phyloP scores from a whole-genome alignment of 2,797 vertebrate species.

The Atherinosoma microstoma region DNA sequence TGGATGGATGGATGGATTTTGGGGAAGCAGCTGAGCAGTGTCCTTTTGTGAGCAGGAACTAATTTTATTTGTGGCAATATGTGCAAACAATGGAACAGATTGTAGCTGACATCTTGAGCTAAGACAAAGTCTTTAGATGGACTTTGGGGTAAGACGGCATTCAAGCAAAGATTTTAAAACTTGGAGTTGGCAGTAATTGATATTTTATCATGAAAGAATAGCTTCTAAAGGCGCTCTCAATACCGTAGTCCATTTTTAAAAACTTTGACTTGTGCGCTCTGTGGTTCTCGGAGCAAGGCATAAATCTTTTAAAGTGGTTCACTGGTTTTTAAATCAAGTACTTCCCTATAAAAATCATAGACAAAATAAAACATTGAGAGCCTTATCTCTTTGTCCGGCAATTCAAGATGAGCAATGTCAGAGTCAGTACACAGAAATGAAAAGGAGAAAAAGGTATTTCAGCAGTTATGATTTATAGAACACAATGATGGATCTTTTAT shows the following conservation, averaged over 20 bases:
- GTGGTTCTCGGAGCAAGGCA: background rate
- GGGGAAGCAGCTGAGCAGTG: background rate
- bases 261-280: background rate
- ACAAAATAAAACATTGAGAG: background rate
- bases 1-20: no score
- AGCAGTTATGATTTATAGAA: background rate
- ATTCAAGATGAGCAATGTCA: background rate
- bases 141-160: background rate
- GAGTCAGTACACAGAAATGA: background rate
- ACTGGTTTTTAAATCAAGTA: background rate
- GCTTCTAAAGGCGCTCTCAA: background rate
- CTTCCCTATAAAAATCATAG: background rate
- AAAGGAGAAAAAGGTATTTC: background rate
- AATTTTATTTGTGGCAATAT: slow-evolving; percentile 15
- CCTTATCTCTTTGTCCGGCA: background rate
- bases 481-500: background rate
- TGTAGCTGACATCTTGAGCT: background rate
- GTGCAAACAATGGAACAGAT: slow-evolving; percentile 14
- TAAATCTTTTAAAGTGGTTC: background rate
- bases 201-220: slow-evolving; percentile 11
- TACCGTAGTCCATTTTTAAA: background rate
- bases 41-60: slow-evolving; percentile 6
- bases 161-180: background rate
- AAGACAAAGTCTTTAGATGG: background rate
- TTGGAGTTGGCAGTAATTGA: background rate